A percentile compares a stretch with the other conserved stretches of the same genome.
These are phyloP conservation scores for Drosophila watanabei DNA, from an alignment of 1,140 invertebrate species.

Conservation along the genomic window DNA sequence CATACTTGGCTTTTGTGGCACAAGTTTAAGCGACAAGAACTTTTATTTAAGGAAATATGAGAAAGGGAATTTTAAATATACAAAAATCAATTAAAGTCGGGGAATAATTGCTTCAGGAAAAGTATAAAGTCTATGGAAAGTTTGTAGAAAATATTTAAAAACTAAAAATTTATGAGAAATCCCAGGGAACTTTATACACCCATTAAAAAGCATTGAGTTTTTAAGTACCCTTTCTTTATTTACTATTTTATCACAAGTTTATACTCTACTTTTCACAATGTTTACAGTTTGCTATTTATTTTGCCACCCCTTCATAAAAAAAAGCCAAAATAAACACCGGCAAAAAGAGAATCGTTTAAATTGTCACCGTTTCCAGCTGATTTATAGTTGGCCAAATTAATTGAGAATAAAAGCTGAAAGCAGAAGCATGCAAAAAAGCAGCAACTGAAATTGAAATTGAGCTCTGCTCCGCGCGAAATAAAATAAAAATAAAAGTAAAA, in stretches of 20 bases:
- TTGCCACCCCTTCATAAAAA: conserved; percentile 4
- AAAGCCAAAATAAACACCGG: conserved; percentile 1
- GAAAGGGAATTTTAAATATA: background rate
- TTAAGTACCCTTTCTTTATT: background rate
- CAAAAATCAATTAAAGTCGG: background rate
- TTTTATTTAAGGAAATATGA: background rate
- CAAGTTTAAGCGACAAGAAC: conserved; percentile 23
- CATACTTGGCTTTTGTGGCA: conserved; percentile 13
- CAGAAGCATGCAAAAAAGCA: conserved; percentile 19
- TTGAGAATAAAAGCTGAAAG: conserved; percentile 49
- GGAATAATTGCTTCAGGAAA: background rate
- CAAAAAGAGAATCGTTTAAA: conserved; percentile 27
- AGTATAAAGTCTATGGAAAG: background rate
- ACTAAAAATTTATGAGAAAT: background rate
- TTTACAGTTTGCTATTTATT: conserved; percentile 18
- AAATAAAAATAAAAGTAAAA: conserved; percentile 22
- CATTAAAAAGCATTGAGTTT: background rate
- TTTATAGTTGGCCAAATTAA: conserved; percentile 64
- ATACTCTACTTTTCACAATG: conserved; percentile 10
- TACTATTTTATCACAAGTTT: background rate
- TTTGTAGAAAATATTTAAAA: too few species aligned
- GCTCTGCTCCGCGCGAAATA: conserved; percentile 20
- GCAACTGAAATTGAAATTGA: conserved; percentile 34
- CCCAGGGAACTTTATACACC: background rate
- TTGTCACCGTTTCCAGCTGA: conserved; percentile 47